A percentile compares a stretch with the other conserved stretches of the same genome.
These are phyloP conservation scores for Drosophila simulans DNA, from an alignment of 1,140 invertebrate species.

Conservation along the genomic window DNA sequence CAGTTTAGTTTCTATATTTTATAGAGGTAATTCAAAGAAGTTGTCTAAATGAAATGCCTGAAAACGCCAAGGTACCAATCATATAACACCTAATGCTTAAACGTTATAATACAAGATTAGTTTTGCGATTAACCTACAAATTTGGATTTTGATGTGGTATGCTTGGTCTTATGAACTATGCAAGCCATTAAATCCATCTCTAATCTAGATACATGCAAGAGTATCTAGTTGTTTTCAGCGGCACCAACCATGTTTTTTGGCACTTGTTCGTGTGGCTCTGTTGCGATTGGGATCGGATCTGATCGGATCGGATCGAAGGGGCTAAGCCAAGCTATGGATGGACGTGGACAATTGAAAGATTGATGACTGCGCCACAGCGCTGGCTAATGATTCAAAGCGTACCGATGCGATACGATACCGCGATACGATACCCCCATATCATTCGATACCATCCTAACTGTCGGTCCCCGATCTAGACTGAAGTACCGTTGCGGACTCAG, in stretches of 20 bases:
- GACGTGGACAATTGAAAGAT: slow-evolving; percentile 65
- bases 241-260: slow-evolving; percentile 4
- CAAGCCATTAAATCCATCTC: no score
- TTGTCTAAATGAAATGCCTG: neutral
- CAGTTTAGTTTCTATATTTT: neutral
- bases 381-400: slow-evolving; percentile 66
- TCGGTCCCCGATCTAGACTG: slow-evolving; percentile 10
- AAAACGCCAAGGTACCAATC: neutral
- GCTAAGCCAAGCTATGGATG: slow-evolving; percentile 22
- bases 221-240: slow-evolving; percentile 22
- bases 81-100: neutral
- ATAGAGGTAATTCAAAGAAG: neutral
- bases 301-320: slow-evolving; percentile 16
- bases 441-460: slow-evolving; percentile 9
- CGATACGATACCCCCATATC: no score
- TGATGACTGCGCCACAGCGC: slow-evolving; percentile 47
- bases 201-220: neutral
- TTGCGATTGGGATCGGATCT: slow-evolving; percentile 20
- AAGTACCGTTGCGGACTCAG: slow-evolving; percentile 21
- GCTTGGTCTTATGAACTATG: no score
- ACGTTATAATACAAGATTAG: neutral
- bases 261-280: slow-evolving; percentile 18
- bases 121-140: neutral
- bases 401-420: slow-evolving; percentile 10
- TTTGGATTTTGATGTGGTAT: no score